Evolutionary conservation across 2,888 invertebrate genomes (phyloP).

Genomic region (Pecten maximus): DNA sequence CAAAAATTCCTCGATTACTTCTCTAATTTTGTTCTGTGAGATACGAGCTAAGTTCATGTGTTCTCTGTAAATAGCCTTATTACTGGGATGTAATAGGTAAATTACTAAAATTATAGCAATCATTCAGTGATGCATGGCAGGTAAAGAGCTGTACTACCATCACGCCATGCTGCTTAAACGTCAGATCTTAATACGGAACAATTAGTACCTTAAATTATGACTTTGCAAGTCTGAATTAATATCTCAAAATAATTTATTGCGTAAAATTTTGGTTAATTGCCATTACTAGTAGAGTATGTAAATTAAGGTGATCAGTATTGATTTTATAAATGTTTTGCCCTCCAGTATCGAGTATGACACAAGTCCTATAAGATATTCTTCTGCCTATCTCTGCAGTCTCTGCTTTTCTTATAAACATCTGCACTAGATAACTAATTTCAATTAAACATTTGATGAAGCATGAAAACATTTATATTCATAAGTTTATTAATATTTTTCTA

Average conservation of each 20-base stretch:
- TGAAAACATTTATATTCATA: not conserved
- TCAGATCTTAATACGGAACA: not conserved
- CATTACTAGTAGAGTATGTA: not conserved
- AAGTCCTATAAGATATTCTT: not conserved
- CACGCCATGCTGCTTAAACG: not conserved
- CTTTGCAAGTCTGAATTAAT: not conserved
- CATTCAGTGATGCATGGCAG: not conserved
- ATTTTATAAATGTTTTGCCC: not conserved
- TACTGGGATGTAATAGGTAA: not conserved
- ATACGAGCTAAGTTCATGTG: slow-evolving; percentile 11
- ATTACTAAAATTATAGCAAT: not conserved
- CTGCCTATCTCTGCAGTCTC: not conserved
- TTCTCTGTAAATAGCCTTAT: slow-evolving; percentile 10
- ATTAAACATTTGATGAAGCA: not conserved
- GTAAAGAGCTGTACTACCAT: not conserved
- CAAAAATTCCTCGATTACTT: not conserved
- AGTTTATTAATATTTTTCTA: too few relatives aligned
- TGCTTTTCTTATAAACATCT: not conserved
- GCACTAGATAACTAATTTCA: not conserved
- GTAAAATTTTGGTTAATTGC: not conserved
- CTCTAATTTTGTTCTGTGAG: not conserved
- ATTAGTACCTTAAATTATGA: not conserved
- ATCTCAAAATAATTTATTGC: slow-evolving; percentile 1
- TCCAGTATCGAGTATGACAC: not conserved
- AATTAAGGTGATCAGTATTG: not conserved